Evolutionary conservation across 1,140 invertebrate species (phyloP), one percentile per base, ranked within the genome.

Genomic region (Aphidius ervi): DNA sequence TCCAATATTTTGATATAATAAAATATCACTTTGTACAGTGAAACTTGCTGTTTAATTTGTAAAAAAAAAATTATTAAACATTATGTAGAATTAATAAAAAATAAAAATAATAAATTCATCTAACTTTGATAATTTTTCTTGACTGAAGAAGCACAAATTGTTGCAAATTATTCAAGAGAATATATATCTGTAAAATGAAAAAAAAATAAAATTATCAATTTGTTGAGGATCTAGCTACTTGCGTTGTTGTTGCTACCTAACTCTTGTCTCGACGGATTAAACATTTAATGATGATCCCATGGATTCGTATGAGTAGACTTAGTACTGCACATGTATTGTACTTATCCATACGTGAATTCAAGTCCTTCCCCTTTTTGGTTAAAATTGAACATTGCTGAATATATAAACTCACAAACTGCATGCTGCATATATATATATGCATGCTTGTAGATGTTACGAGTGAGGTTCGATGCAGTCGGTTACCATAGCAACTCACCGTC

Each of bases 401-500:
- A 23, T 23, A 31, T 58, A 58, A 40, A 58, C 56, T 54, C 46
- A 48, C 47, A 9, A 48, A 54, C 10, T 54, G 52, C 52, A 54
- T n/a, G n/a, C 7, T 6, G 16, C n/a, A n/a, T n/a, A 16, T 16
- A 16, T 20, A 40, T 42, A 16, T 10, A 54, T 54, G 52, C 40
- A 54, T 54, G 23, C 23, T 31, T 31, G 23, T 31, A 31, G 23
- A 23, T 23, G 23, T 54, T 16, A 40, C 52, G 52, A 54, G 52
- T 54, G 23, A 56, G 72, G 71, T 70, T 71, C 71, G 74, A 73
- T 78, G 75, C 76, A 79, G 78, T 79, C 77, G 75, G 77, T 80
- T 78, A 68, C 77, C 74, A 79, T 80, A 72, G 73, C 67, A 68
- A 80, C 74, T 72, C 73, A 74, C 71, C 76, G 75, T 76, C 73